Percentiles rank a stretch among this genome's conserved stretches.
phyloP scores from a whole-genome alignment of 2,888 invertebrate genomes.

The Crocallis elinguaria region DNA sequence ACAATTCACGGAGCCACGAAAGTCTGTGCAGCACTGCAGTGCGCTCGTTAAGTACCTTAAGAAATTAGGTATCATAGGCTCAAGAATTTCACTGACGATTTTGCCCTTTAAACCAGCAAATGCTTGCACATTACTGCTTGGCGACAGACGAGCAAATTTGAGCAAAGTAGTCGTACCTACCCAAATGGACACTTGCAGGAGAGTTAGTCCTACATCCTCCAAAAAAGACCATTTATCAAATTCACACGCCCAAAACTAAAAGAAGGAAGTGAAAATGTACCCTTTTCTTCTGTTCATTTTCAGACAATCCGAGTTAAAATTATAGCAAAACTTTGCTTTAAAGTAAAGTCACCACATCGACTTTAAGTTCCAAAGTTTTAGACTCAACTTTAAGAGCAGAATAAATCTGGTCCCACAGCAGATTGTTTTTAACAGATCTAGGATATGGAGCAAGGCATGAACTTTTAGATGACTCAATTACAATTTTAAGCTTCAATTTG shows the following conservation, averaged over 20 bases:
- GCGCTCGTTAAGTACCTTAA: too few relatives aligned
- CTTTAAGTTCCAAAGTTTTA: conserved; percentile 13
- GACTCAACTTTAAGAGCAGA: conserved; percentile 49
- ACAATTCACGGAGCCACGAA: too few relatives aligned
- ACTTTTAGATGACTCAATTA: not conserved
- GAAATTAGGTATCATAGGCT: too few relatives aligned
- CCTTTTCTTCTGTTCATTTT: not conserved
- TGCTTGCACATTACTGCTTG: too few relatives aligned
- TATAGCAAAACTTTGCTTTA: conserved; percentile 1
- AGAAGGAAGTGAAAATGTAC: not conserved
- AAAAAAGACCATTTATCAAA: not conserved
- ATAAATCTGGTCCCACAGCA: conserved; percentile 57
- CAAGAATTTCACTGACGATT: too few relatives aligned
- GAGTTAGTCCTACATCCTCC: too few relatives aligned
- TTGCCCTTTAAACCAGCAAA: too few relatives aligned
- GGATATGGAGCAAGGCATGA: conserved; percentile 24
- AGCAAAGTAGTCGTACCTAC: too few relatives aligned
- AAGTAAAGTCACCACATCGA: conserved; percentile 24
- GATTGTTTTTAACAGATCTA: conserved; percentile 56
- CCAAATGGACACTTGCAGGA: too few relatives aligned
- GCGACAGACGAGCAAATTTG: too few relatives aligned
- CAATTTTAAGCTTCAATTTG: too few relatives aligned
- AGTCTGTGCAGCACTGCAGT: too few relatives aligned
- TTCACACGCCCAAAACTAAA: not conserved
- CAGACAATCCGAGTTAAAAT: conserved; percentile 4